Evolutionary conservation across 2,113 vertebrate species (phyloP).

Genomic region (Mormyrus lacerda): DNA sequence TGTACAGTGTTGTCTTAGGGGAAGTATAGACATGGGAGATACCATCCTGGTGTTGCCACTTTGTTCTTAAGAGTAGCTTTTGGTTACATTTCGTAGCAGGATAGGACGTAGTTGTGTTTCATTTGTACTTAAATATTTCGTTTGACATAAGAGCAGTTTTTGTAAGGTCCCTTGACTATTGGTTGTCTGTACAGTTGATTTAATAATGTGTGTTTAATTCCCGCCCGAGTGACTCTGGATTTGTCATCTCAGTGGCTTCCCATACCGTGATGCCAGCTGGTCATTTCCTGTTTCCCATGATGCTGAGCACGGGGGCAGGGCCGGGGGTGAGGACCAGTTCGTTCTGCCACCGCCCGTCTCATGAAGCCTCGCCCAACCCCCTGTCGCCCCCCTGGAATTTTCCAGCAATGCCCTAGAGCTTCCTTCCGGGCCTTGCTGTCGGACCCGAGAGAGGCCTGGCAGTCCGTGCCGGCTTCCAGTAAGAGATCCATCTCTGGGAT

Average conservation of each 20-base stretch:
- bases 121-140: constrained; percentile 34
- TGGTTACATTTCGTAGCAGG: constrained; percentile 50
- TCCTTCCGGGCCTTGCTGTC: not conserved
- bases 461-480: not conserved
- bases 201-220: constrained; percentile 51
- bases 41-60: constrained; percentile 45
- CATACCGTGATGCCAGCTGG: constrained; percentile 56
- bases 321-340: not conserved
- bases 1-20: constrained; percentile 65
- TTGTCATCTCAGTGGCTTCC: constrained; percentile 54
- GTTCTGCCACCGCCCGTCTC: not conserved
- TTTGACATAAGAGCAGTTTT: constrained; percentile 21
- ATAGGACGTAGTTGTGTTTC: constrained; percentile 43
- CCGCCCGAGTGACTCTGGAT: constrained; percentile 53
- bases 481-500: not conserved
- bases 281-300: constrained; percentile 56
- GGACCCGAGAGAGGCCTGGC: not conserved
- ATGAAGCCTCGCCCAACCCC: no score
- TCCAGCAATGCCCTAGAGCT: not conserved
- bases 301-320: not conserved
- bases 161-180: constrained; percentile 35
- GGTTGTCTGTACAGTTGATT: constrained; percentile 54
- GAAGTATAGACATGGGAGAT: constrained; percentile 34
- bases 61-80: constrained; percentile 58
- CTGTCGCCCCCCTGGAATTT: not conserved